These are phyloP conservation scores for Galleria mellonella DNA, from an alignment of 1,140 invertebrate species.

Conservation along the genomic window DNA sequence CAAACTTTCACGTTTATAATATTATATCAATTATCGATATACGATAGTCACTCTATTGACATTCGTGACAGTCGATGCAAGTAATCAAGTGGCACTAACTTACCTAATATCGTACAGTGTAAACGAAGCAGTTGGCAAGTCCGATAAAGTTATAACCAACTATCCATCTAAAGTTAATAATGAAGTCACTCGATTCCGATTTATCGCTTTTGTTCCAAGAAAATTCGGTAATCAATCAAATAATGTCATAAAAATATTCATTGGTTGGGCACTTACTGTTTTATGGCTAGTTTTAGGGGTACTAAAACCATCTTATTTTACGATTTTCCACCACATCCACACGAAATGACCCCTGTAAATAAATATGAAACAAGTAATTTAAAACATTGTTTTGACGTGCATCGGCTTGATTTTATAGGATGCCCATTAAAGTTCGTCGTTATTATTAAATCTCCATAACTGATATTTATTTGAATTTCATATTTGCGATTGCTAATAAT, in stretches of 20 bases:
- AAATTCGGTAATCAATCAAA: slow-evolving; percentile 43
- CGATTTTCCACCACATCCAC: slow-evolving; percentile 27
- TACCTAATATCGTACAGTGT: no score
- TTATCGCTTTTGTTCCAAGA: slow-evolving; percentile 14
- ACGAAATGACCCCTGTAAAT: slow-evolving; percentile 20
- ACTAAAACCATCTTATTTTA: slow-evolving; percentile 48
- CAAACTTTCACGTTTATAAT: no score
- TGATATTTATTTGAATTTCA: no score
- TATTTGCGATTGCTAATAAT: no score
- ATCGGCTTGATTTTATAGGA: no score
- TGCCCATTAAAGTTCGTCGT: no score
- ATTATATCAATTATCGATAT: no score
- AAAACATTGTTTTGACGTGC: slow-evolving; percentile 9
- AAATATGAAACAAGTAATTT: slow-evolving; percentile 31
- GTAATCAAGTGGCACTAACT: no score
- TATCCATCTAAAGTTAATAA: slow-evolving; percentile 1
- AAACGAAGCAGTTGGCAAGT: no score
- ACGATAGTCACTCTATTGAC: no score
- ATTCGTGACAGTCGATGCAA: no score
- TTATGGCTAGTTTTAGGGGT: slow-evolving; percentile 40
- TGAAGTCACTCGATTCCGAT: background rate
- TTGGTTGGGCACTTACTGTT: slow-evolving; percentile 36
- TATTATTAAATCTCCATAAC: no score
- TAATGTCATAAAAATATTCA: slow-evolving; percentile 45
- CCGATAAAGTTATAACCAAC: background rate